Evolutionary conservation across 2,113 vertebrate species (phyloP).

Genomic region (Stomatorhinus ivindoensis): DNA sequence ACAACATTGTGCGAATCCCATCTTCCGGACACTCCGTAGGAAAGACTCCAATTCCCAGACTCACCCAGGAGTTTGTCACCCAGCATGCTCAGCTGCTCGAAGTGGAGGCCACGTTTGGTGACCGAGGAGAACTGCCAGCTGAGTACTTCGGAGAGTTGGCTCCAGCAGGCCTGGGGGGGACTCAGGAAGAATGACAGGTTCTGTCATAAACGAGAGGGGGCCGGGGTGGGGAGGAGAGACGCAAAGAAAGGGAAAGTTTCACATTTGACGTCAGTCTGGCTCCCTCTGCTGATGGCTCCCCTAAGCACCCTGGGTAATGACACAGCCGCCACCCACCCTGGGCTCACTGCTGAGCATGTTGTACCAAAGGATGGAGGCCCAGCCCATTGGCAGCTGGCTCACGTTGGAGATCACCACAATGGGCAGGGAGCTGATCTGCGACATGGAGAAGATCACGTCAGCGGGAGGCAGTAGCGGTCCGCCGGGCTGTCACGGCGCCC

Average conservation of each 20-base stretch:
- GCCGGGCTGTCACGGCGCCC: neutral
- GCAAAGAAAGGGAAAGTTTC: neutral
- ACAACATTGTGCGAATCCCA: neutral
- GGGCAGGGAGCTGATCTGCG: conserved; percentile 80
- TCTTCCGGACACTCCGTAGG: neutral
- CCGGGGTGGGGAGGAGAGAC: neutral
- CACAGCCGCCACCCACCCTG: conserved; percentile 61
- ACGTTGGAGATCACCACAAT: conserved; percentile 95
- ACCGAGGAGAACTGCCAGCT: conserved; percentile 84
- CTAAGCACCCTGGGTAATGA: no score
- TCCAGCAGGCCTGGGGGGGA: conserved; percentile 69
- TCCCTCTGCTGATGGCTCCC: no score
- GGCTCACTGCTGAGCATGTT: conserved; percentile 88
- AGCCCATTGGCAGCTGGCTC: conserved; percentile 91
- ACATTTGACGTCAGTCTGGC: neutral
- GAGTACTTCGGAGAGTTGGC: conserved; percentile 70
- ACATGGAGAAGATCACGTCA: neutral
- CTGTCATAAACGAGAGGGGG: conserved; percentile 38
- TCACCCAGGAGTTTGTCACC: conserved; percentile 46
- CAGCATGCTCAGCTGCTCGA: conserved; percentile 69
- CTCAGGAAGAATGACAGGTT: conserved; percentile 78
- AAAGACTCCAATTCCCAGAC: neutral
- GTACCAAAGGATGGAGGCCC: conserved; percentile 98
- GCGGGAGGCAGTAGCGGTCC: neutral
- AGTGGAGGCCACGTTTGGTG: conserved; percentile 75